Evolutionary conservation across 1,140 invertebrate genomes (phyloP), one percentile per base, ranked within the genome.

Genomic region (Radopholus similis): DNA sequence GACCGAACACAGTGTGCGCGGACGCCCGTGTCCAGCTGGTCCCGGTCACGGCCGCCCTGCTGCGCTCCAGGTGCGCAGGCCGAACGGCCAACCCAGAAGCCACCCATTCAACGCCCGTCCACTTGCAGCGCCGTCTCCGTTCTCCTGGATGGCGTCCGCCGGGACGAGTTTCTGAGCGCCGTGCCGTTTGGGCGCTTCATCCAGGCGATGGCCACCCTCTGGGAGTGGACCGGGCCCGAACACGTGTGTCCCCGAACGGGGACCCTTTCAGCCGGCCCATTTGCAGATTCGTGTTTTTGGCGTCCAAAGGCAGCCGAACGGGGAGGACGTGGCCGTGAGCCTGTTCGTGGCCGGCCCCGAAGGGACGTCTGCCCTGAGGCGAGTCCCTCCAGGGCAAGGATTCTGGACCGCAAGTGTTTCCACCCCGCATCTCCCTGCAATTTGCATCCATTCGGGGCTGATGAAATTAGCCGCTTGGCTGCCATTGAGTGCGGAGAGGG

Each of bases 271-370:
- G 91, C n/a, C n/a, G n/a, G n/a, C n/a, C n/a, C n/a, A n/a, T n/a
- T n/a, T n/a, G n/a, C n/a, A 97, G 79, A 90, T 97, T 0, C 95
- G 91, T 73, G 95, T 98, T 77, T 94, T 93, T 0, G 92, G 80
- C 18, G 11, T 51, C 47, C 23, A 51, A 21, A 6, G 47, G 21
- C 9, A 51, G 23, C 11, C 47, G 4, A 51, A 51, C 30, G 47
- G 47, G 23, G 30, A 21, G 2, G n/a, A 21, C 23, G 23, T 51
- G 47, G 47, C 18, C 47, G 47, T 51, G 23, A 51, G 30, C 30
- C 15, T 51, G 47, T 51, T 51, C 47, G 18, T 51, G 23, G 15
- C n/a, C 30, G 23, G 47, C 21, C 9, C n/a, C n/a, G n/a, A n/a
- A n/a, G n/a, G n/a, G n/a, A n/a, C n/a, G n/a, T n/a, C n/a, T n/a